Evolutionary conservation across 2,888 invertebrate genomes (phyloP).

Genomic region (Parnassius mnemosyne): DNA sequence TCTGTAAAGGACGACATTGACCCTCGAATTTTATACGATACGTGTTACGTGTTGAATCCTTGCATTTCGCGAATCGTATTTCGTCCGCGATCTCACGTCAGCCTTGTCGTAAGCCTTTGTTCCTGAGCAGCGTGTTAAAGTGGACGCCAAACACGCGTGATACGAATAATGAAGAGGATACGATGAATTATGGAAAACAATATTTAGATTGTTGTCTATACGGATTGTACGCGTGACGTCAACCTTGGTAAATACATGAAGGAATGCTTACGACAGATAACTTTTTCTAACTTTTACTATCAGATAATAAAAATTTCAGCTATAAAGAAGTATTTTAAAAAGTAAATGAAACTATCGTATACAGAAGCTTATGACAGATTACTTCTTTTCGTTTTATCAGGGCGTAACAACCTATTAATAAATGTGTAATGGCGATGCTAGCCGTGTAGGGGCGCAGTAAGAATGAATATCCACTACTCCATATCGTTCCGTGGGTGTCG

Average conservation of each 20-base stretch:
- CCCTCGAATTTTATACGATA: slow-evolving; percentile 11
- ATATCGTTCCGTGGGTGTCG: too few relatives aligned
- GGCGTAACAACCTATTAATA: too few relatives aligned
- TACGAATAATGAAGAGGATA: slow-evolving; percentile 22
- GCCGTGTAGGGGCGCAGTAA: too few relatives aligned
- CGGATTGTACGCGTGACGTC: slow-evolving; percentile 19
- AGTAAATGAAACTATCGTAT: too few relatives aligned
- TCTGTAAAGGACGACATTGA: slow-evolving; percentile 19
- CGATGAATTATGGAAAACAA: slow-evolving; percentile 28
- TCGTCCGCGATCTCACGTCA: slow-evolving; percentile 14
- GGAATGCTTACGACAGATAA: slow-evolving; percentile 10
- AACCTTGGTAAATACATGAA: background rate
- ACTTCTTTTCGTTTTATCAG: too few relatives aligned
- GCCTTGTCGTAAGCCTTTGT: slow-evolving; percentile 23
- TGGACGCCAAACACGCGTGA: slow-evolving; percentile 25
- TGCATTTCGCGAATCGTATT: slow-evolving; percentile 19
- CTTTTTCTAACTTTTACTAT: too few relatives aligned
- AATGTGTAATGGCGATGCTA: too few relatives aligned
- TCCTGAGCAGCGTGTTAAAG: slow-evolving; percentile 23
- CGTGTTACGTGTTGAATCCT: slow-evolving; percentile 9
- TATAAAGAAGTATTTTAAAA: too few relatives aligned
- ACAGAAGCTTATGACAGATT: too few relatives aligned
- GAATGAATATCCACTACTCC: too few relatives aligned
- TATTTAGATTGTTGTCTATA: slow-evolving; percentile 26
- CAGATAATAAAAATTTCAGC: too few relatives aligned